phyloP scores from a whole-genome alignment of 2,888 invertebrate species.

The Hoplodrina ambigua region DNA sequence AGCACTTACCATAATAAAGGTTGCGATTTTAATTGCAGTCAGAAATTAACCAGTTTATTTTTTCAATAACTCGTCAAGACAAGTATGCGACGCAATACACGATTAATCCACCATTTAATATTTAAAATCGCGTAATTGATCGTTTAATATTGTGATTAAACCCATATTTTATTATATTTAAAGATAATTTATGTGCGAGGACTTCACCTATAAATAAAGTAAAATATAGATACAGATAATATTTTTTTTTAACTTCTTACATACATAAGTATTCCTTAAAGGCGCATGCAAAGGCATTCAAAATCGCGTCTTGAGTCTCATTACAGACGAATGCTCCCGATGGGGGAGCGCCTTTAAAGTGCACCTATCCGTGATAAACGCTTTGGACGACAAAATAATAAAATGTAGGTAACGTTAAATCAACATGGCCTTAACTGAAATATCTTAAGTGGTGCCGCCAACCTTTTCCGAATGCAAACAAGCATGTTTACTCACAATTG shows the following conservation, averaged over 20 bases:
- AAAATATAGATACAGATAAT: too few species aligned
- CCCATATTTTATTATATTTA: slow-evolving; percentile 19
- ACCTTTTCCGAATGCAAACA: slow-evolving; percentile 81
- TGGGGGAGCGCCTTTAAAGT: slow-evolving; percentile 1
- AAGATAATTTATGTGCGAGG: neutral
- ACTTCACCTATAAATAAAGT: neutral
- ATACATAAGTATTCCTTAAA: too few species aligned
- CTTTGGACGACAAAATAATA: slow-evolving; percentile 47
- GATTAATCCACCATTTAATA: slow-evolving; percentile 25
- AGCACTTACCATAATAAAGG: slow-evolving; percentile 14
- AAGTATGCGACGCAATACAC: slow-evolving; percentile 17
- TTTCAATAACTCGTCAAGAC: slow-evolving; percentile 4
- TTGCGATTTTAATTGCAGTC: slow-evolving; percentile 39
- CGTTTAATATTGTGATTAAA: slow-evolving; percentile 24
- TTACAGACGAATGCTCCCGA: too few species aligned
- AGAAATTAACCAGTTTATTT: slow-evolving; percentile 23
- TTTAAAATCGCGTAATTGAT: slow-evolving; percentile 5
- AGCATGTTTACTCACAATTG: slow-evolving; percentile 77
- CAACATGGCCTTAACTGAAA: slow-evolving; percentile 66
- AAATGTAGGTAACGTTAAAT: slow-evolving; percentile 45
- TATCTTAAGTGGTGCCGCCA: slow-evolving; percentile 75
- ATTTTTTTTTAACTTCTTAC: too few species aligned
- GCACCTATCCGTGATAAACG: slow-evolving; percentile 42
- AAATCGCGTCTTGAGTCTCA: too few species aligned
- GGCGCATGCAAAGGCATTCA: too few species aligned